Percentiles rank a stretch among this genome's conserved stretches.
Evolutionary conservation across 2,113 vertebrate species (phyloP).

Genomic region (Actenoides lindsayi): DNA sequence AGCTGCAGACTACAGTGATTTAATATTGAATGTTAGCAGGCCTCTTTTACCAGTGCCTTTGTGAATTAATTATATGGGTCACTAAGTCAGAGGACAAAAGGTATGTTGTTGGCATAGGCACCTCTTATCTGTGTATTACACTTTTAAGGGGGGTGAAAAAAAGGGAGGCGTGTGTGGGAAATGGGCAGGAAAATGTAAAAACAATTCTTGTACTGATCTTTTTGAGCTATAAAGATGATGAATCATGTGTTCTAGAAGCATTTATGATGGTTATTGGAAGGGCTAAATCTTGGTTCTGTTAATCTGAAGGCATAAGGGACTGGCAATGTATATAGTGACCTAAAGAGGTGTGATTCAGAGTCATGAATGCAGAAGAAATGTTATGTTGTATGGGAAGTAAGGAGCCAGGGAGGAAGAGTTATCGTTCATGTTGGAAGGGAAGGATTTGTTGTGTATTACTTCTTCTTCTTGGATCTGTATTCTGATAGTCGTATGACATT

Average conservation of each 20-base stretch:
- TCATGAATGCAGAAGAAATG: not conserved
- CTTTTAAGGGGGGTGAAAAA: not conserved
- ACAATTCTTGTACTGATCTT: not conserved
- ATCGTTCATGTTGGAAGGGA: not conserved
- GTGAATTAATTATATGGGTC: not conserved
- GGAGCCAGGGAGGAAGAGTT: not conserved
- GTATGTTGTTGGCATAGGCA: not conserved
- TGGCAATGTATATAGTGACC: not conserved
- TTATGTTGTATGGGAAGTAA: not conserved
- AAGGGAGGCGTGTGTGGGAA: fast-evolving
- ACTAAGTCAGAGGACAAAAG: not conserved
- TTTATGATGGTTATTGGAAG: not conserved
- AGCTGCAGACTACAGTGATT: not conserved
- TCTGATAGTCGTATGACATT: not conserved
- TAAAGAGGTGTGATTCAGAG: not conserved
- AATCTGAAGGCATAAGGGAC: not conserved
- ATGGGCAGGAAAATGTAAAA: not conserved
- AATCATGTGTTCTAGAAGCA: not conserved
- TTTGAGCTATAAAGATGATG: not conserved
- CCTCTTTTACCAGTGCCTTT: not conserved
- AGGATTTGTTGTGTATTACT: not conserved
- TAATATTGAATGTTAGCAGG: not conserved
- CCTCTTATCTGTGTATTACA: not conserved
- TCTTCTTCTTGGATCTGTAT: not conserved
- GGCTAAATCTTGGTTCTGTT: not conserved